Conservation (phyloP, 2,113 vertebrate species). For the Archilochus colubris region DNA sequence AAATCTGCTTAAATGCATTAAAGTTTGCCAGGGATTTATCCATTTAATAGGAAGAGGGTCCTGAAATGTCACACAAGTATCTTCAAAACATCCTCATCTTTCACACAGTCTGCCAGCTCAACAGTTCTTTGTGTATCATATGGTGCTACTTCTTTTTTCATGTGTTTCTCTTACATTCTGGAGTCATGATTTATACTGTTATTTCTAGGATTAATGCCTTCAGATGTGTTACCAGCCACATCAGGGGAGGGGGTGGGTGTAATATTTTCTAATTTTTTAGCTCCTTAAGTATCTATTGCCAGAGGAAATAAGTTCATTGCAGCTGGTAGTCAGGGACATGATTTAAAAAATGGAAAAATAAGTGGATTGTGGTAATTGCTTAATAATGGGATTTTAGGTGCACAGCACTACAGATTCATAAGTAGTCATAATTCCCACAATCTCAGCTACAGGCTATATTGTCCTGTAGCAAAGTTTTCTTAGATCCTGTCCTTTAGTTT, state of each 20-base stretch:
- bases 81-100: not conserved
- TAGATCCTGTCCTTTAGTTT: not conserved
- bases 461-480: not conserved
- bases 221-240: not conserved
- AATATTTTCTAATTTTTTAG: not conserved
- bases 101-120: not conserved
- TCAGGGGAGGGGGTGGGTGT: not conserved
- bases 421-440: accelerated
- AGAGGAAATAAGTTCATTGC: not conserved
- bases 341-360: not conserved
- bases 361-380: not conserved
- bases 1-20: not conserved
- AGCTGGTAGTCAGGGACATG: not conserved
- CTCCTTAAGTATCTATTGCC: not conserved
- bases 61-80: not conserved
- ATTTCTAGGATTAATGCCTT: not conserved
- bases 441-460: not conserved
- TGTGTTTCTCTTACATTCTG: not conserved
- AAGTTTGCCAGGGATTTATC: not conserved
- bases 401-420: not conserved
- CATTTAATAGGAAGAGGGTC: not conserved
- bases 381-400: not conserved
- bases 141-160: not conserved
- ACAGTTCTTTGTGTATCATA: not conserved
- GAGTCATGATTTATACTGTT: not conserved